Percentiles rank a stretch among this genome's conserved stretches.
Evolutionary conservation across 2,888 invertebrate genomes (phyloP).

Genomic region (Atrina japonica): DNA sequence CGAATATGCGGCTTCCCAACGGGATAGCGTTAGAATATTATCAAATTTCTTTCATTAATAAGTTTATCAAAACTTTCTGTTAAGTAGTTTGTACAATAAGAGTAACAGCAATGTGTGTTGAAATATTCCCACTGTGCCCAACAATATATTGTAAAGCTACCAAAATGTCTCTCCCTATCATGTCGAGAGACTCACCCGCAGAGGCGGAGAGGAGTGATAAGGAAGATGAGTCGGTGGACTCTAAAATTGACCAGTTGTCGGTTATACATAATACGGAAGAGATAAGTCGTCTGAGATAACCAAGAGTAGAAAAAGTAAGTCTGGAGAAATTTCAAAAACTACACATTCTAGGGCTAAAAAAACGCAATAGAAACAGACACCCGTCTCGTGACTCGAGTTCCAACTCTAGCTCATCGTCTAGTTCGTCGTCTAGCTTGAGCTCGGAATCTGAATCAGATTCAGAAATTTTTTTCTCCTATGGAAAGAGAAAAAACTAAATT

Average conservation of each 20-base stretch:
- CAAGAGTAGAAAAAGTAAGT: neutral
- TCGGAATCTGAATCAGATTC: neutral
- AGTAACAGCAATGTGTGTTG: too few species aligned
- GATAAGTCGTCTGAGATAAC: neutral
- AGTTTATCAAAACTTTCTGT: too few species aligned
- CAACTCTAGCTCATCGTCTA: neutral
- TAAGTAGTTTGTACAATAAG: too few species aligned
- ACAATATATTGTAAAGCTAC: too few species aligned
- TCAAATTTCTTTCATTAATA: too few species aligned
- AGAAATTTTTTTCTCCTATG: neutral
- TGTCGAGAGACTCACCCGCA: constrained; percentile 4
- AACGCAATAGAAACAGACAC: neutral
- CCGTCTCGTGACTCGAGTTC: neutral
- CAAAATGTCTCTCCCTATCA: too few species aligned
- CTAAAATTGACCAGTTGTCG: neutral
- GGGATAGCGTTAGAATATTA: too few species aligned
- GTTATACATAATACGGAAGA: neutral
- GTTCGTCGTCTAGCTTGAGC: constrained; percentile 12
- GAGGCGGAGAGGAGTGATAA: neutral
- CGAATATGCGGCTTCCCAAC: too few species aligned
- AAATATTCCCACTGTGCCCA: too few species aligned
- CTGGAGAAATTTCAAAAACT: neutral
- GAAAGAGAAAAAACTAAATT: neutral
- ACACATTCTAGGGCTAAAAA: neutral
- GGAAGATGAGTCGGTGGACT: constrained; percentile 4